Conservation (phyloP, 2,797 vertebrate genomes). For the Syngnathus rostellatus region DNA sequence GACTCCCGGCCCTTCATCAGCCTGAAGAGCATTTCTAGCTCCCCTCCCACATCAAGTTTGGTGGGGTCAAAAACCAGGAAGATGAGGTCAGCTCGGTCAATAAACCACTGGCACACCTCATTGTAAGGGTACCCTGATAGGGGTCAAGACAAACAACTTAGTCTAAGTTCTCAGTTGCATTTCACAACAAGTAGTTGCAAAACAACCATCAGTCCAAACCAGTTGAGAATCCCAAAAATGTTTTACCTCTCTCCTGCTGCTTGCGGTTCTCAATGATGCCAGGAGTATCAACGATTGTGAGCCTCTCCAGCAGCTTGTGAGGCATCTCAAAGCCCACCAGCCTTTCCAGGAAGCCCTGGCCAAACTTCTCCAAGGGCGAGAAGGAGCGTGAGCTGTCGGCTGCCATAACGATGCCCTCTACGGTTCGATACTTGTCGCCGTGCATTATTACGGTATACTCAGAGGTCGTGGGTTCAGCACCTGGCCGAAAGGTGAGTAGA, state of each 20-base stretch:
- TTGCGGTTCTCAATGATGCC: conserved; percentile 99
- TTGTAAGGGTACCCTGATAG: conserved; percentile 89
- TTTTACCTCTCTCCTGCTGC: conserved; percentile 92
- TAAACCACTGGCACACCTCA: conserved; percentile 98
- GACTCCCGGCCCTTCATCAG: conserved; percentile 96
- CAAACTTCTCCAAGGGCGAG: conserved; percentile 92
- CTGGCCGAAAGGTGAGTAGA: conserved; percentile 50
- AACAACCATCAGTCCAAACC: neutral
- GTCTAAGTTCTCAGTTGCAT: neutral
- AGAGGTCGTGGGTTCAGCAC: conserved; percentile 94
- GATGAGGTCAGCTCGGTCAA: conserved; percentile 92
- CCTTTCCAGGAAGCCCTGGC: conserved; percentile 93
- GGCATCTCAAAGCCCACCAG: conserved; percentile 93
- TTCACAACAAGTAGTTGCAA: neutral
- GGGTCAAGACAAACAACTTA: neutral
- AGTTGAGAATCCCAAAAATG: neutral
- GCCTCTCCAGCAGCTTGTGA: conserved; percentile 89
- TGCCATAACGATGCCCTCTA: conserved; percentile 97
- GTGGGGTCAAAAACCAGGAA: conserved; percentile 96
- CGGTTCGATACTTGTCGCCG: conserved; percentile 83
- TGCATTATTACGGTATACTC: conserved; percentile 98
- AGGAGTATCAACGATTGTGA: conserved; percentile 90
- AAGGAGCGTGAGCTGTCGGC: conserved; percentile 91
- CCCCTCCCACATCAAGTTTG: conserved; percentile 90
- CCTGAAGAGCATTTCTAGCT: conserved; percentile 90